A percentile compares a stretch with the other conserved stretches of the same genome.
Evolutionary conservation across 2,113 vertebrate genomes (phyloP).

Genomic region (Benthochromis sp.): DNA sequence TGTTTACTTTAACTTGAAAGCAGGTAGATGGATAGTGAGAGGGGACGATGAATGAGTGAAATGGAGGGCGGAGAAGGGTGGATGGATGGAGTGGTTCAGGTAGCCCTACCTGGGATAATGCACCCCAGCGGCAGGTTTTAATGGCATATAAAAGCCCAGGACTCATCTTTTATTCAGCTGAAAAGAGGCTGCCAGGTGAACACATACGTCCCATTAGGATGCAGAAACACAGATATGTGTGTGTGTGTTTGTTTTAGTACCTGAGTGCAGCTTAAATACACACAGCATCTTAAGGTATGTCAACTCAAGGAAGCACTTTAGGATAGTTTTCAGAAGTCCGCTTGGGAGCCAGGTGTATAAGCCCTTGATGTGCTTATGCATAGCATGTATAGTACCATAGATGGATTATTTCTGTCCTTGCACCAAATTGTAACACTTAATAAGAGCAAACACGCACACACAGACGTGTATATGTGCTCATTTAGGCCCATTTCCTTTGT

Average conservation of each 20-base stretch:
- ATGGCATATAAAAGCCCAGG: slow-evolving; percentile 71
- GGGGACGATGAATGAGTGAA: slow-evolving; percentile 58
- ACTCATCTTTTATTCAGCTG: slow-evolving; percentile 71
- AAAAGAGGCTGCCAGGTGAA: slow-evolving; percentile 63
- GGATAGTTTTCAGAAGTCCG: slow-evolving; percentile 25
- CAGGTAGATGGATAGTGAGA: slow-evolving; percentile 42
- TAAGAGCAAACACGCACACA: background rate
- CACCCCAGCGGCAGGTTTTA: slow-evolving; percentile 51
- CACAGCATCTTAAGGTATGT: slow-evolving; percentile 21
- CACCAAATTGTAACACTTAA: background rate
- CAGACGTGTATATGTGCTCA: background rate
- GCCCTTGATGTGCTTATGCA: background rate
- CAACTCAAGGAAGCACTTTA: slow-evolving; percentile 48
- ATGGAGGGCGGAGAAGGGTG: slow-evolving; percentile 9
- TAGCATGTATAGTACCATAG: background rate
- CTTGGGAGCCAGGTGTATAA: slow-evolving; percentile 23
- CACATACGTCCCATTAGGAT: slow-evolving; percentile 45
- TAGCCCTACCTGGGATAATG: slow-evolving; percentile 68
- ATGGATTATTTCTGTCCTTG: background rate
- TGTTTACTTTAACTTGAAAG: slow-evolving; percentile 61
- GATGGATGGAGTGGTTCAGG: slow-evolving; percentile 52
- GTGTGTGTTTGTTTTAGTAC: slow-evolving; percentile 15
- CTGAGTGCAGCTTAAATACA: slow-evolving; percentile 47
- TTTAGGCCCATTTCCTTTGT: slow-evolving; percentile 14
- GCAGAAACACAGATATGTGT: slow-evolving; percentile 27